These are phyloP conservation scores for Dysdera silvatica DNA, from an alignment of 1,140 invertebrate species.

Conservation along the genomic window DNA sequence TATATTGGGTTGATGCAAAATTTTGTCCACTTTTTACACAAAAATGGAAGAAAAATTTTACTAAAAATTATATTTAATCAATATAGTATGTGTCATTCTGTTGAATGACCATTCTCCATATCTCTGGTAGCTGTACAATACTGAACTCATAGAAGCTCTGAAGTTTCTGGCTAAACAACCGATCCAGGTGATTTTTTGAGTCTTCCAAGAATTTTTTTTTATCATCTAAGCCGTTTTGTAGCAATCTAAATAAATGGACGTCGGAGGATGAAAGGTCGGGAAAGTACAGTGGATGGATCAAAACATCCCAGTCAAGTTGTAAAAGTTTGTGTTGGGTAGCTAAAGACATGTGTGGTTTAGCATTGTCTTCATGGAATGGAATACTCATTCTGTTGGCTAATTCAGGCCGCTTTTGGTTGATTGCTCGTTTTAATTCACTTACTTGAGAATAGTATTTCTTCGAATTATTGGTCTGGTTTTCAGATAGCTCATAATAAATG, in stretches of 20 bases:
- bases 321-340: no score
- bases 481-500: not conserved
- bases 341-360: no score
- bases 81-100: not conserved
- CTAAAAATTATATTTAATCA: not conserved
- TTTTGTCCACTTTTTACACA: not conserved
- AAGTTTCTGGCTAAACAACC: no score
- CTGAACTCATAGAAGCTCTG: not conserved
- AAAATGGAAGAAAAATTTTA: not conserved
- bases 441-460: not conserved
- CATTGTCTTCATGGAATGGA: no score
- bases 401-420: no score
- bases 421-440: no score
- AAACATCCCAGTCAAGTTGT: not conserved
- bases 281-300: not conserved
- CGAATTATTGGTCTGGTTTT: not conserved
- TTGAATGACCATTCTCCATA: not conserved
- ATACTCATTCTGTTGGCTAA: no score
- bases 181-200: not conserved
- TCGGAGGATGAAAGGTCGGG: not conserved
- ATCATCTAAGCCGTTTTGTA: not conserved
- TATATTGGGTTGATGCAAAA: not conserved
- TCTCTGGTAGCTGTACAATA: not conserved
- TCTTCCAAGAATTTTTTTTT: not conserved
- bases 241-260: not conserved